Conservation (phyloP, 2,797 vertebrate genomes). For the Enteromius paludinosus region DNA sequence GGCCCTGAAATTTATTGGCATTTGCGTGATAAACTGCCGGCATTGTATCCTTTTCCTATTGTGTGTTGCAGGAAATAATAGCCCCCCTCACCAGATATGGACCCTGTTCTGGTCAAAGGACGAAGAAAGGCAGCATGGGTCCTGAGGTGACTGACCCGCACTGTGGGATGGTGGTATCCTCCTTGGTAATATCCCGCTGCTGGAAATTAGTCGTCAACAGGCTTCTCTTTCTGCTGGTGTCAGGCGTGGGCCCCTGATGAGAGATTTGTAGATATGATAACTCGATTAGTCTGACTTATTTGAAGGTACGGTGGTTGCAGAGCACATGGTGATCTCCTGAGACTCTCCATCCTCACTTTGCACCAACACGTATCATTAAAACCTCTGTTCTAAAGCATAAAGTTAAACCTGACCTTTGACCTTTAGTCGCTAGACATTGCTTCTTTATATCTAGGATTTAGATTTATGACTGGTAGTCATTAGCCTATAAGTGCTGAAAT, state of each 20-base stretch:
- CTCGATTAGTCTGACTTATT: conserved; percentile 82
- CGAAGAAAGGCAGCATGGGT: conserved; percentile 68
- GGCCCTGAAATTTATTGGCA: conserved; percentile 83
- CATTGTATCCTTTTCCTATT: conserved; percentile 77
- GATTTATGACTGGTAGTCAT: not conserved
- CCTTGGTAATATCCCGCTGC: conserved; percentile 86
- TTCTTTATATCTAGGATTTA: not conserved
- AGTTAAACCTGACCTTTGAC: conserved; percentile 6
- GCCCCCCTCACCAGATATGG: conserved; percentile 67
- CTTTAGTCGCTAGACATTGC: not conserved
- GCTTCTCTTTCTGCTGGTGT: conserved; percentile 80
- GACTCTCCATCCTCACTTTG: conserved; percentile 65
- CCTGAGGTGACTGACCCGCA: conserved; percentile 75
- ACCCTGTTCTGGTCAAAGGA: conserved; percentile 65
- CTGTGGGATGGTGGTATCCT: conserved; percentile 76
- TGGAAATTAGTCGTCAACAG: conserved; percentile 89
- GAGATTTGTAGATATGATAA: conserved; percentile 88
- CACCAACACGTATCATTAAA: not conserved
- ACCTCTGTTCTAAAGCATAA: not conserved
- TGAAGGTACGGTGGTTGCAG: conserved; percentile 66
- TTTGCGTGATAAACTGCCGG: conserved; percentile 81
- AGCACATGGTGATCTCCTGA: conserved; percentile 60
- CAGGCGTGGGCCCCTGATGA: conserved; percentile 74
- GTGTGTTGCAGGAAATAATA: conserved; percentile 76
- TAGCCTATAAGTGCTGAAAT: not conserved